Conservation (phyloP, 2,797 vertebrate species). For the Semaprochilodus insignis region DNA sequence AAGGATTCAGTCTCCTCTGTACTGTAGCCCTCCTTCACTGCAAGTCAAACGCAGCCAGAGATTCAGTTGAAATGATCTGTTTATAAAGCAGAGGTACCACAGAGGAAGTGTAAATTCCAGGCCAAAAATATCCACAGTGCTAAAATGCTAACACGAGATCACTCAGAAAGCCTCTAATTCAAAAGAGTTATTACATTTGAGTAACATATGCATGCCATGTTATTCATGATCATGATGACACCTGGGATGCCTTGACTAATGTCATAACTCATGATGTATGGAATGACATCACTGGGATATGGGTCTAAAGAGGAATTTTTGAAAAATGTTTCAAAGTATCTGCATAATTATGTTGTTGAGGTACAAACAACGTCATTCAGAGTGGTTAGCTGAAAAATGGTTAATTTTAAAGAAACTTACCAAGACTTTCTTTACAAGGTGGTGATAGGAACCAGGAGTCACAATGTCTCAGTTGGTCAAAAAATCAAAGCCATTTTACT, state of each 20-base stretch:
- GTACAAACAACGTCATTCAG: no score
- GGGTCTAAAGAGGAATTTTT: no score
- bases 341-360: no score
- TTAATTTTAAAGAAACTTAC: no score
- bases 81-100: constrained; percentile 16
- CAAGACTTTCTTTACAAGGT: no score
- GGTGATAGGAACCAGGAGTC: no score
- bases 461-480: no score
- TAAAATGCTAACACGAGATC: neutral
- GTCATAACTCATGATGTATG: no score
- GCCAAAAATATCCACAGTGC: neutral
- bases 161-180: neutral
- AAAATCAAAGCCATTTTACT: no score
- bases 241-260: neutral
- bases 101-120: neutral
- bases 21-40: neutral
- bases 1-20: neutral
- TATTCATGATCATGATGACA: neutral
- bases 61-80: constrained; percentile 6
- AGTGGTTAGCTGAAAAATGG: no score
- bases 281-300: no score
- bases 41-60: neutral
- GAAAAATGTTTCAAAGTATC: no score
- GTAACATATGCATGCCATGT: neutral
- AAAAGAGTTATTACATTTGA: neutral